Evolutionary conservation across 1,140 invertebrate genomes (phyloP), one percentile per base, ranked within the genome.

Genomic region (Nephila pilipes): DNA sequence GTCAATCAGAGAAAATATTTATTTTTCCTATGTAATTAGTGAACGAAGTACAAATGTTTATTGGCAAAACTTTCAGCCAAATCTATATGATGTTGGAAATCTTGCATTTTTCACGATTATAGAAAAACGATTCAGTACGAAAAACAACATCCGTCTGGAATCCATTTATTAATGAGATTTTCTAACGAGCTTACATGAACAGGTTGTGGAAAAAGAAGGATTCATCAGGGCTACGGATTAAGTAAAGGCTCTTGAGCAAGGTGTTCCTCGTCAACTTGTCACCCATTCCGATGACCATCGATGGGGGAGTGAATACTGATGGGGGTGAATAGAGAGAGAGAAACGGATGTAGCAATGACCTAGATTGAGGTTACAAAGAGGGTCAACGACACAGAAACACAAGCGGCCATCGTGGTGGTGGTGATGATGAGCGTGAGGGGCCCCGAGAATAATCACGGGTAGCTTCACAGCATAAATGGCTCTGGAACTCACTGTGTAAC

Each of bases 281-380:
- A n/a, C 60, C 12, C 65, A 16, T 32, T 14, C 29, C 25, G 29
- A 75, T 75, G 65, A 75, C 65, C 65, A 75, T 16, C 16, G 65
- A 32, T 75, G 65, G 65, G 65, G 65, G 29, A 25, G 65, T 10
- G 16, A 25, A 25, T 16, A 36, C 16, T 29, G 65, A 32, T 29
- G 29, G 14, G 16, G 29, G 65, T 29, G 65, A 75, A 75, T 12
- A 29, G 65, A n/a, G 80, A 54, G 46, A 55, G 20, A 85, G 58
- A 92, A 92, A 38, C 90, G 90, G 90, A 92, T 92, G 90, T 81
- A 92, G 90, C 90, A 92, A 92, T 92, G 90, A 92, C 90, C 90
- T 85, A 92, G 80, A 92, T 92, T 92, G 90, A 55, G 90, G 79
- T 90, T 81, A 90, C 54, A 90, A 85, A 60, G 38, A 92, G 57